phyloP scores from a whole-genome alignment of 2,888 invertebrate genomes.

The Schrankia costaestrigalis region DNA sequence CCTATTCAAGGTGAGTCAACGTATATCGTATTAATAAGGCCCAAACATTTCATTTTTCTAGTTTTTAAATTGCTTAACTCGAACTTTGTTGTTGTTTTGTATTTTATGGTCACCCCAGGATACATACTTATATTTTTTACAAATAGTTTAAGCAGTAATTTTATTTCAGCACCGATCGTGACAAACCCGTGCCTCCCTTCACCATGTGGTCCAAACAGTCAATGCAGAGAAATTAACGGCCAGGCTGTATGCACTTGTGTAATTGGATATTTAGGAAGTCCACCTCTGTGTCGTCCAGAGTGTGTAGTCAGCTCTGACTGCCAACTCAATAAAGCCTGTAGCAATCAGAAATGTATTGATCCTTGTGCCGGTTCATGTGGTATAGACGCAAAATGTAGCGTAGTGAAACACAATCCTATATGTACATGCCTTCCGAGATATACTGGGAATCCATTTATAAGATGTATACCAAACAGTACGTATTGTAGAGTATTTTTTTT shows the following conservation, averaged over 20 bases:
- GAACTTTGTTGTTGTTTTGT: too few relatives aligned
- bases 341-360: slow-evolving; percentile 87
- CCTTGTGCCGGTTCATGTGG: slow-evolving; percentile 89
- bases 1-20: slow-evolving; percentile 62
- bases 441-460: slow-evolving; percentile 88
- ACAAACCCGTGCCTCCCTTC: slow-evolving; percentile 85
- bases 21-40: too few relatives aligned
- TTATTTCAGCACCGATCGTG: slow-evolving; percentile 53
- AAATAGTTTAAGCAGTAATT: background rate
- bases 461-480: slow-evolving; percentile 80
- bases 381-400: slow-evolving; percentile 85
- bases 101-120: background rate
- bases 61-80: too few relatives aligned
- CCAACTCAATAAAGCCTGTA: slow-evolving; percentile 85
- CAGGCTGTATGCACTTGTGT: slow-evolving; percentile 88
- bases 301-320: slow-evolving; percentile 89
- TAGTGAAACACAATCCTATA: slow-evolving; percentile 88
- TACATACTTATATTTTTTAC: background rate
- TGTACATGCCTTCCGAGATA: slow-evolving; percentile 85
- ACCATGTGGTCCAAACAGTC: slow-evolving; percentile 89
- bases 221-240: slow-evolving; percentile 83
- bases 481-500: slow-evolving; percentile 3
- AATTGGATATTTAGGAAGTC: slow-evolving; percentile 84
- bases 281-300: slow-evolving; percentile 88
- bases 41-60: too few relatives aligned